A percentile compares a stretch with the other conserved stretches of the same genome.
phyloP scores from a whole-genome alignment of 1,140 invertebrate species.

The Ridgeia piscesae region DNA sequence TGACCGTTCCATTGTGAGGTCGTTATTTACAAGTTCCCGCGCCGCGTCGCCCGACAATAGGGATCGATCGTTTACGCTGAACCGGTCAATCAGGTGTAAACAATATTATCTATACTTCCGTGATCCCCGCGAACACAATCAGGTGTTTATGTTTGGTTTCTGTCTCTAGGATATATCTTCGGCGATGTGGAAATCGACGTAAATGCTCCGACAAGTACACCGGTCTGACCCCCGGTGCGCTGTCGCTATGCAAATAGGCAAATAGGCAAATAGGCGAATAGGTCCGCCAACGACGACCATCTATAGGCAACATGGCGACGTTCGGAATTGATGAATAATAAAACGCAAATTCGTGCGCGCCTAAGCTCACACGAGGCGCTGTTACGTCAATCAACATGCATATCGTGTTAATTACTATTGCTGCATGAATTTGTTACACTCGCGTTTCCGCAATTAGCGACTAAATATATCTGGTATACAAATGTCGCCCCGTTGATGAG shows the following conservation, averaged over 20 bases:
- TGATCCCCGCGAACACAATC: not conserved
- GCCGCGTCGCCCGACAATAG: not conserved
- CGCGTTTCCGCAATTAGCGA: not conserved
- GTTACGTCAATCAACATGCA: not conserved
- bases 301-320: not conserved
- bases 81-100: not conserved
- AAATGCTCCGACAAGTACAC: not conserved
- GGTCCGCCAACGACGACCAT: not conserved
- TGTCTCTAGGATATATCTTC: not conserved
- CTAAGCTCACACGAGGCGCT: not conserved
- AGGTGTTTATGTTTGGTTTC: not conserved
- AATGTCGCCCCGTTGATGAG: not conserved
- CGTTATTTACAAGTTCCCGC: not conserved
- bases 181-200: not conserved
- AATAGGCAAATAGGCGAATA: not conserved
- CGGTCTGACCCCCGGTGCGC: not conserved
- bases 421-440: not conserved
- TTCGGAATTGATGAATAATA: not conserved
- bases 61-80: not conserved
- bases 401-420: constrained; percentile 1
- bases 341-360: not conserved
- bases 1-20: not conserved
- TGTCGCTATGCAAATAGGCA: not conserved
- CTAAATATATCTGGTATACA: not conserved
- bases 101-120: not conserved